Conservation (phyloP, 2,113 vertebrate species). For the Todiramphus saurophagus region DNA sequence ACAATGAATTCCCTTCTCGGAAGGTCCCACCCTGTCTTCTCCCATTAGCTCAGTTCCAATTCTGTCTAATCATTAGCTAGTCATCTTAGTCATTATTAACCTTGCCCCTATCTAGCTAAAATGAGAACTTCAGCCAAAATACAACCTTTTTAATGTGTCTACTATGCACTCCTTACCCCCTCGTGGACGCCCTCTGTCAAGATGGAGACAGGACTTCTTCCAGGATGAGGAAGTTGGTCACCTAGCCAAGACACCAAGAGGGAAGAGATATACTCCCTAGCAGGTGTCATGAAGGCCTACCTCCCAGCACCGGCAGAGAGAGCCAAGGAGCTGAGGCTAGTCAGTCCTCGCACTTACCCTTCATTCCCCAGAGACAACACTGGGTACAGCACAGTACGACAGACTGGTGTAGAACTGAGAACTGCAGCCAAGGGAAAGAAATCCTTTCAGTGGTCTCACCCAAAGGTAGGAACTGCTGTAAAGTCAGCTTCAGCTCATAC, state of each 20-base stretch:
- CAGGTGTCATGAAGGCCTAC: neutral
- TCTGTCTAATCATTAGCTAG: neutral
- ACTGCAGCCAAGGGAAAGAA: neutral
- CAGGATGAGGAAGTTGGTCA: neutral
- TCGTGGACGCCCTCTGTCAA: neutral
- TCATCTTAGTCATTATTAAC: neutral
- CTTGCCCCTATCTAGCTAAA: neutral
- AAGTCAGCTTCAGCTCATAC: neutral
- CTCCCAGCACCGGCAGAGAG: neutral
- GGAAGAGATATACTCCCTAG: neutral
- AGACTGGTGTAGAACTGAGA: fast-evolving
- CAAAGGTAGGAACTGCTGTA: neutral
- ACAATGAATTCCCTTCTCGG: neutral
- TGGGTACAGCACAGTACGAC: fast-evolving
- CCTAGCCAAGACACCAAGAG: neutral
- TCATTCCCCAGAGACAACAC: neutral
- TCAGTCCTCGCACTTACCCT: neutral
- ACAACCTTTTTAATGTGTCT: neutral
- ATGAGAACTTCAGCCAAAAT: neutral
- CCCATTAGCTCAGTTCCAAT: neutral
- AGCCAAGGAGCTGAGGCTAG: neutral
- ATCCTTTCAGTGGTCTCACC: neutral
- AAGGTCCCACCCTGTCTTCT: neutral
- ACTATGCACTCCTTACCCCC: neutral
- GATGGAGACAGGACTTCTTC: neutral